A percentile compares a stretch with the other conserved stretches of the same genome.
These are phyloP conservation scores for Tokudaia muenninki DNA, from an alignment of 2,797 vertebrate species.

Conservation along the genomic window DNA sequence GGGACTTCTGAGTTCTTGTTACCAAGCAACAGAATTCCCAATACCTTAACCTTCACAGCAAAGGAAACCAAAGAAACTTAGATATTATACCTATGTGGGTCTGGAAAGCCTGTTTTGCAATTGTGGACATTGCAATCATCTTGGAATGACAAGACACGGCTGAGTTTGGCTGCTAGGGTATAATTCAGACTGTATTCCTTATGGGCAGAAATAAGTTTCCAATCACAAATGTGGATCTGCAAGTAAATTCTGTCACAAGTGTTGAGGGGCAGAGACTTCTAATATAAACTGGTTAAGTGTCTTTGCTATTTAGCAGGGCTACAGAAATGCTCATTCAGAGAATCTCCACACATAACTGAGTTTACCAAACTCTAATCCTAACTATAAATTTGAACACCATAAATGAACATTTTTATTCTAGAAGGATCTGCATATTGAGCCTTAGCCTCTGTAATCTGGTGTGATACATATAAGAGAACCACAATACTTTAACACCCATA, in stretches of 20 bases:
- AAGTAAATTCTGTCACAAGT: conserved; percentile 16
- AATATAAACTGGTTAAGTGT: not conserved
- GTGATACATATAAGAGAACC: not conserved
- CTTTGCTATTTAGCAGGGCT: not conserved
- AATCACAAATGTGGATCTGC: not conserved
- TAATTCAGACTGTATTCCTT: not conserved
- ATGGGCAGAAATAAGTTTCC: not conserved
- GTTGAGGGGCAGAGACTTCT: not conserved
- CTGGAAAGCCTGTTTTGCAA: not conserved
- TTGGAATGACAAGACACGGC: not conserved
- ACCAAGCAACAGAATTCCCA: not conserved
- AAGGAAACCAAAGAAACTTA: not conserved
- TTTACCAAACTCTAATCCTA: not conserved
- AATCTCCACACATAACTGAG: not conserved
- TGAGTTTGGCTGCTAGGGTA: not conserved
- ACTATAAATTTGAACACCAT: not conserved
- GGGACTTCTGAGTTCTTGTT: not conserved
- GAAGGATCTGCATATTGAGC: not conserved
- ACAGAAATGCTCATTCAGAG: not conserved
- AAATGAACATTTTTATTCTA: not conserved
- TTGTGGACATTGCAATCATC: not conserved
- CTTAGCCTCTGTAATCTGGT: not conserved
- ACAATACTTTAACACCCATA: not conserved
- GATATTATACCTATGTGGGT: not conserved
- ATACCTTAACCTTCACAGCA: not conserved